Evolutionary conservation across 2,797 vertebrate genomes (phyloP).

Genomic region (Arnoldichthys spilopterus): DNA sequence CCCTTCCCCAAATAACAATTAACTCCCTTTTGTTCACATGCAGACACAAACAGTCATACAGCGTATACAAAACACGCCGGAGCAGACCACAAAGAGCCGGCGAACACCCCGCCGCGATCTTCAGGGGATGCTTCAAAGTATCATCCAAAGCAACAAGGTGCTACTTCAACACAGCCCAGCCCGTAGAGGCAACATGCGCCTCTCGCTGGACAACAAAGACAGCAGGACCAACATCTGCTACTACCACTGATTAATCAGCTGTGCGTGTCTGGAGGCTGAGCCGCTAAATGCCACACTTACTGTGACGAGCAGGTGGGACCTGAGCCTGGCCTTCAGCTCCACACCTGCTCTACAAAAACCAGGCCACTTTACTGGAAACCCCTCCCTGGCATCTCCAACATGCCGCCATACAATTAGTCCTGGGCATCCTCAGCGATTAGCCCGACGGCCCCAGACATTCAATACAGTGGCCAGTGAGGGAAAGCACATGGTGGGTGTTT

Average conservation of each 20-base stretch:
- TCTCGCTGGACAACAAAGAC: slow-evolving; percentile 6
- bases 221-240: slow-evolving; percentile 22
- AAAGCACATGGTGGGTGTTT: background rate
- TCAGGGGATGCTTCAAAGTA: slow-evolving; percentile 36
- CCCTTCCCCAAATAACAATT: slow-evolving; percentile 59
- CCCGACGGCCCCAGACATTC: no score
- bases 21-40: slow-evolving; percentile 51
- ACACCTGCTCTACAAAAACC: no score
- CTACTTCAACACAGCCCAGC: slow-evolving; percentile 1
- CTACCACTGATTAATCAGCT: slow-evolving; percentile 29
- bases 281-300: slow-evolving; percentile 2
- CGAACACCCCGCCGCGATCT: slow-evolving; percentile 28
- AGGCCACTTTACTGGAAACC: background rate
- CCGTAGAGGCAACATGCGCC: slow-evolving; percentile 6
- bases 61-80: slow-evolving; percentile 50
- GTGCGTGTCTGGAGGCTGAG: slow-evolving; percentile 8
- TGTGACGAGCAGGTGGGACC: slow-evolving; percentile 28
- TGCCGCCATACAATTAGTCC: background rate
- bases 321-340: slow-evolving; percentile 11
- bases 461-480: background rate
- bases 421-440: no score
- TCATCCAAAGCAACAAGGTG: background rate
- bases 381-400: background rate
- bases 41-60: slow-evolving; percentile 58
- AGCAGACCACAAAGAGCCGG: slow-evolving; percentile 30